Base-by-base conservation (phyloP, 2,797 vertebrate genomes). In the Miichthys miiuy region DNA sequence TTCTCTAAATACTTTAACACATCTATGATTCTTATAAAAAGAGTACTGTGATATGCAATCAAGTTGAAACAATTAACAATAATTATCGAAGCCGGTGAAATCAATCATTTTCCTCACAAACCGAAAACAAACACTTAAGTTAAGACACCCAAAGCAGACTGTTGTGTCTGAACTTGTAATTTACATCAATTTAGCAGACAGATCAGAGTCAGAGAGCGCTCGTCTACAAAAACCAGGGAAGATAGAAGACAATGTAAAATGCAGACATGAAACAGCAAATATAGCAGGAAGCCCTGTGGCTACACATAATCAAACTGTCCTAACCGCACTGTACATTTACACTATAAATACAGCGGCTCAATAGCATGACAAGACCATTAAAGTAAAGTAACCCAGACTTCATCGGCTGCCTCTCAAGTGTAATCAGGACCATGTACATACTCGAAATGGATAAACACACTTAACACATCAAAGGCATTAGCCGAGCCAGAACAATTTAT, bases 231-330 rank as follows among this genome's bases (percentile, higher is more conserved):
- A 55, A 58, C 44, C 57, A 77, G 34, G 16, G 25, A 44, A 63
- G 68, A 75, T 42, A 85, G 76, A 80, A 85, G 71, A 83, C 80
- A 62, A 77, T 68, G 77, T 74, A 23, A 87, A 73, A 70, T n/a
- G 65, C 78, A 90, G 85, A 87, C 86, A 77, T 70, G 82, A 90
- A 79, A 75, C 75, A 80, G 80, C 75, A 83, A 80, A 85, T 69
- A 69, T 3, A 77, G 51, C 74, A 73, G 78, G 44, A 44, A 68
- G 54, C 74, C 90, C 82, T 6, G 47, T 20, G 77, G 84, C 76
- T 75, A 50, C 72, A 82, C 57, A 61, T 17, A 70, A 88, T 90
- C 64, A 89, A 84, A 91, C 74, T 66, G 80, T 47, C 81, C 70
- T 44, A 73, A 89, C 82, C 82, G 61, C 85, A 76, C 48, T 8